Percentiles rank a stretch among this genome's conserved stretches.
Evolutionary conservation across 2,113 vertebrate species (phyloP).

Genomic region (Cyrtonyx montezumae): DNA sequence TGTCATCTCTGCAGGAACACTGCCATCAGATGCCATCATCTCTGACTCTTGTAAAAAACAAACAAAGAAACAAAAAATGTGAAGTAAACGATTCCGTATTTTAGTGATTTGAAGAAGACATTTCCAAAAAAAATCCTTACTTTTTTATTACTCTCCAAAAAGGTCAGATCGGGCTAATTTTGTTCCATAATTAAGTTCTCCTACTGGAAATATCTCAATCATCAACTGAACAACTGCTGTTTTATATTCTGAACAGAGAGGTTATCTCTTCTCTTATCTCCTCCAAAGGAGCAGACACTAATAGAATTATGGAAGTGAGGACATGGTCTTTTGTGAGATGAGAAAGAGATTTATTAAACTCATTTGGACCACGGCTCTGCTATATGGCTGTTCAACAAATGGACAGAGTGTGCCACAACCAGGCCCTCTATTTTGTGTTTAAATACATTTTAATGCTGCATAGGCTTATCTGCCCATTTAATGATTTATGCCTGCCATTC

Average conservation of each 20-base stretch:
- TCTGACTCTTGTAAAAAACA: conserved; percentile 11
- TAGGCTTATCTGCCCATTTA: conserved; percentile 24
- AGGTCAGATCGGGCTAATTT: conserved; percentile 66
- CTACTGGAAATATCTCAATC: conserved; percentile 53
- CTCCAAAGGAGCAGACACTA: conserved; percentile 39
- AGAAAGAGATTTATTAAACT: conserved; percentile 60
- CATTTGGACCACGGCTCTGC: conserved; percentile 45
- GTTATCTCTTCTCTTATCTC: conserved; percentile 65
- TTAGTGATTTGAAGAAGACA: conserved; percentile 39
- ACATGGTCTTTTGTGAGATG: conserved; percentile 61
- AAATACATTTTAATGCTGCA: conserved; percentile 38
- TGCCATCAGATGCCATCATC: conserved; percentile 18
- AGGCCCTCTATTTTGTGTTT: conserved; percentile 4
- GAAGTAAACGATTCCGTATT: conserved; percentile 40
- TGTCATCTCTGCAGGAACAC: not conserved
- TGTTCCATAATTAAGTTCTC: conserved; percentile 59
- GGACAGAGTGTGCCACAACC: not conserved
- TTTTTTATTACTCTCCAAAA: conserved; percentile 57
- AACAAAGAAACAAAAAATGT: not conserved
- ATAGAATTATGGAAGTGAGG: conserved; percentile 60
- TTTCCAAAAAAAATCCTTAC: not conserved
- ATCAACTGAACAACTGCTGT: conserved; percentile 53
- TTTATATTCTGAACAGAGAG: conserved; percentile 54
- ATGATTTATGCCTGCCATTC: conserved; percentile 21
- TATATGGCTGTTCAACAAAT: conserved; percentile 31